phyloP scores from a whole-genome alignment of 2,888 invertebrate species.

The Isoperla grammatica region DNA sequence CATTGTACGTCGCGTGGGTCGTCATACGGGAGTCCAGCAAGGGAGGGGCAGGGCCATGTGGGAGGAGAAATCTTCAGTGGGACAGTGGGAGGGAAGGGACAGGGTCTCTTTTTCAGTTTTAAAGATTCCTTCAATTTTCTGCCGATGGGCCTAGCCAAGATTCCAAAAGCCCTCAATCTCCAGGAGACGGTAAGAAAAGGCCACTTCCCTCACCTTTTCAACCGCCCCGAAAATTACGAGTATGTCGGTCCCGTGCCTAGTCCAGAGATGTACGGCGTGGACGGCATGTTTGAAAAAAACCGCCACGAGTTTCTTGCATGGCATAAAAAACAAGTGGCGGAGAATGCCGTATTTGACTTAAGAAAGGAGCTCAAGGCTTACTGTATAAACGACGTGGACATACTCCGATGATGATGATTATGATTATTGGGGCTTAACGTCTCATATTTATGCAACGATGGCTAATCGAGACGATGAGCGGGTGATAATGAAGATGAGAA shows the following conservation, averaged over 20 bases:
- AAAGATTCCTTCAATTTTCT: slow-evolving; percentile 7
- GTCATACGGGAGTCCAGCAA: too few species aligned
- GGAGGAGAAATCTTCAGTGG: too few species aligned
- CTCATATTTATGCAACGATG: too few species aligned
- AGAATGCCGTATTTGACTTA: neutral
- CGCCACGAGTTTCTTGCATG: neutral
- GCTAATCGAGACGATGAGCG: too few species aligned
- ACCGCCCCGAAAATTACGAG: neutral
- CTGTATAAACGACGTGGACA: neutral
- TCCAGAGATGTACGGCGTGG: neutral
- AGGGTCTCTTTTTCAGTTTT: too few species aligned
- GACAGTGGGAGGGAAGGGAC: too few species aligned
- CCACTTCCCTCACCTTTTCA: neutral
- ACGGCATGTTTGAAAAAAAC: neutral
- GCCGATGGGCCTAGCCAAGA: slow-evolving; percentile 3
- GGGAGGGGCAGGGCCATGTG: too few species aligned
- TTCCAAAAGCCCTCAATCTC: neutral
- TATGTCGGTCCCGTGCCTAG: neutral
- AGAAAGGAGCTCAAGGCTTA: neutral
- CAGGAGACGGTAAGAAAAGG: neutral
- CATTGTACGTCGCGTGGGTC: too few species aligned
- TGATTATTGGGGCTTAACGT: too few species aligned
- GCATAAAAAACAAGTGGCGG: neutral
- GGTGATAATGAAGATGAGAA: too few species aligned
- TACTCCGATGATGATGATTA: too few species aligned